Conservation (phyloP, 2,113 vertebrate species). For the Morone saxatilis region DNA sequence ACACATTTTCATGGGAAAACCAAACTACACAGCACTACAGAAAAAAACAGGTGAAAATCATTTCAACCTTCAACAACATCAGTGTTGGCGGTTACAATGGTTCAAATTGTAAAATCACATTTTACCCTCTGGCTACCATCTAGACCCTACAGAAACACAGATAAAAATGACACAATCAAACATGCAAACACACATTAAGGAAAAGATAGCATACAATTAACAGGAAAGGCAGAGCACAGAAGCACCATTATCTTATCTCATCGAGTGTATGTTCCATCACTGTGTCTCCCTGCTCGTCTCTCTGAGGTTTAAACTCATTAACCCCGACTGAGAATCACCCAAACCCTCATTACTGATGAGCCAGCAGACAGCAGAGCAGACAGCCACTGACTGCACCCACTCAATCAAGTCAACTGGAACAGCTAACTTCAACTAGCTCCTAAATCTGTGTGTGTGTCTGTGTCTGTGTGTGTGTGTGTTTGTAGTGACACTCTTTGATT, state of each 20-base stretch:
- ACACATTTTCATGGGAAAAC: background rate
- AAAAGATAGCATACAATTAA: slow-evolving; percentile 26
- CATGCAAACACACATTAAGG: slow-evolving; percentile 36
- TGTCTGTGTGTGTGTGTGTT: slow-evolving; percentile 31
- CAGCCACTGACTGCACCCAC: background rate
- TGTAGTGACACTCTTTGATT: slow-evolving; percentile 62
- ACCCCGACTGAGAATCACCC: slow-evolving; percentile 30
- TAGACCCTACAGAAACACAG: background rate
- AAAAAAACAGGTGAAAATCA: background rate
- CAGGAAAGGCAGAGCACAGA: slow-evolving; percentile 54
- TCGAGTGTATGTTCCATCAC: slow-evolving; percentile 20
- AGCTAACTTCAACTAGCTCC: slow-evolving; percentile 10
- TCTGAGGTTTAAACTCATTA: slow-evolving; percentile 58
- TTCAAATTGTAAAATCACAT: background rate
- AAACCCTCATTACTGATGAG: slow-evolving; percentile 46
- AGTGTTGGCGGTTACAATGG: accelerated
- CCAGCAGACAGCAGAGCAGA: slow-evolving; percentile 23
- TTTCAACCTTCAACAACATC: background rate
- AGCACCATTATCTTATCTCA: slow-evolving; percentile 62
- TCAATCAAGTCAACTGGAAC: slow-evolving; percentile 26
- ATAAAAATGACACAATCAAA: slow-evolving; percentile 16
- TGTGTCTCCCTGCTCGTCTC: slow-evolving; percentile 15
- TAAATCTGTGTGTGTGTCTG: background rate
- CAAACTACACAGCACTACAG: background rate
- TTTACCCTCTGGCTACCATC: background rate